These are phyloP conservation scores for Hormaphis cornu DNA, from an alignment of 1,140 invertebrate genomes.

Conservation along the genomic window DNA sequence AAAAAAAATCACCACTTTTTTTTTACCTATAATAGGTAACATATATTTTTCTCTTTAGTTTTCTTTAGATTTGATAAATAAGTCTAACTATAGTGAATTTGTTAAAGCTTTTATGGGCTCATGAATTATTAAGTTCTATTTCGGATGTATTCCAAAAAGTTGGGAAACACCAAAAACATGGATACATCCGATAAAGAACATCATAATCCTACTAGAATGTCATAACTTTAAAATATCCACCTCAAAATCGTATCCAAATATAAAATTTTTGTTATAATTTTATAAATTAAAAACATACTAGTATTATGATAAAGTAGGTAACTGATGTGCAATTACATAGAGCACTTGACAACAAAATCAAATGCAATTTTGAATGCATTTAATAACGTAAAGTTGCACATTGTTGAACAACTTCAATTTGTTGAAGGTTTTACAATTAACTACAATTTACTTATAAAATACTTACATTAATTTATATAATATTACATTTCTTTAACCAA, in stretches of 20 bases:
- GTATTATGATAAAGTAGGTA: conserved; percentile 12
- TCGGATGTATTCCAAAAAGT: too few species aligned
- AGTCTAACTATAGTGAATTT: too few species aligned
- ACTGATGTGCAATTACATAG: neutral
- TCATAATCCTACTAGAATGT: neutral
- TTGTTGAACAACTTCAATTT: neutral
- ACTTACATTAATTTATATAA: too few species aligned
- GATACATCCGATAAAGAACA: too few species aligned
- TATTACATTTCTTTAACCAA: neutral
- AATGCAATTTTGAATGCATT: neutral
- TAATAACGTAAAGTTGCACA: neutral
- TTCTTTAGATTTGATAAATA: too few species aligned
- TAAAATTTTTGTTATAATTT: neutral
- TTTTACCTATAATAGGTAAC: too few species aligned
- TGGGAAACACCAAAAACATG: too few species aligned
- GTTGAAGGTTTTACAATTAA: neutral
- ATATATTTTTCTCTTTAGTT: too few species aligned
- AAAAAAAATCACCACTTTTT: too few species aligned
- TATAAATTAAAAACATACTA: neutral
- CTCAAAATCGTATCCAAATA: conserved; percentile 5
- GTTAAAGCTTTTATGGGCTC: too few species aligned
- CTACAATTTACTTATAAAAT: neutral
- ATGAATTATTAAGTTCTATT: too few species aligned
- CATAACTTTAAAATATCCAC: neutral
- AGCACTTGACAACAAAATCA: neutral